Base-by-base conservation (phyloP, 2,797 vertebrate species). In the Anguilla anguilla region DNA sequence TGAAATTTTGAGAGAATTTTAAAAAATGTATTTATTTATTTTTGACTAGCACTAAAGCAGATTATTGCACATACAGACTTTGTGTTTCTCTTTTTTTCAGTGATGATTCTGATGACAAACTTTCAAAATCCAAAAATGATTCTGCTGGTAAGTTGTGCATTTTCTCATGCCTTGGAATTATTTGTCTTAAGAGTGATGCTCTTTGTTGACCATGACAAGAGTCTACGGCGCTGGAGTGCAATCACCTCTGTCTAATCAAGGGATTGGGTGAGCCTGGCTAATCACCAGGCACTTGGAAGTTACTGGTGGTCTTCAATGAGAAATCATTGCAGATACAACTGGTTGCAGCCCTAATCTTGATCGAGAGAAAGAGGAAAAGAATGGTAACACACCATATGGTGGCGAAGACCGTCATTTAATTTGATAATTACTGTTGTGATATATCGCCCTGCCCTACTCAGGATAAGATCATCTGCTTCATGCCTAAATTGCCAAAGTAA, bases 81-180 rank as follows among this genome's bases (percentile, higher is more conserved):
- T 74, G 51, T 85, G 3, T 85, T 61, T 61, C 86, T 2, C 64
- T 17, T 28, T 67, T 35, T 86, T 89, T 87, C 92, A 99, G 98
- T 92, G 98, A 99, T 93, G 98, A 99, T 88, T 99, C 98, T 35
- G 98, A 99, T 93, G 98, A 99, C 6, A 99, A 99, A 95, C 95
- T 98, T 90, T 94, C 98, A 92, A 99, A 99, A 97, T 92, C 97
- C 89, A 99, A 99, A 97, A 98, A 98, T 84, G 98, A 99, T 89
- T 99, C 98, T 0, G 97, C 97, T 95, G 98, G 98, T 99, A 94
- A 93, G 94, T 77, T 77, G 13, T 46, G 55, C 28, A 59, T 31
- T 69, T 46, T 59, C n/a, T 25, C 19, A 59, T 6, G 31, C 3
- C 28, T 77, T n/a, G 25, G 35, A 0, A n/a, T 67, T 11, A 2